Base-by-base conservation (phyloP, 2,888 invertebrate genomes). In the Meganola albula region DNA sequence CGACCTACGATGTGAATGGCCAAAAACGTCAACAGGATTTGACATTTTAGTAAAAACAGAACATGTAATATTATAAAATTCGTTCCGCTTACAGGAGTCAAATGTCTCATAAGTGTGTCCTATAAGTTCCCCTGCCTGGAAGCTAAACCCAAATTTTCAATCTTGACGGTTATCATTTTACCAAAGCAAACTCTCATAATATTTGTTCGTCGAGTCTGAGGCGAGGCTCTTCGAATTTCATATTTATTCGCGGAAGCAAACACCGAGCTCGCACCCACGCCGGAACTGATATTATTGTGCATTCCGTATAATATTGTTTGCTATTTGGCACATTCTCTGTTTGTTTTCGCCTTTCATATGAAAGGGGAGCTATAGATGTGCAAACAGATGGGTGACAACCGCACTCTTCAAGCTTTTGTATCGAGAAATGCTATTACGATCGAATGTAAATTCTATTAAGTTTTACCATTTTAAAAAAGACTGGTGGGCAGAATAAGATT, bases 221-320 rank as follows among this genome's bases (percentile, higher is more conserved):
- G 65, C 74, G 73, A 65, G 70, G 69, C 63, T 79, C 77, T 82
- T 83, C 84, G 77, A 79, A 84, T 85, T 83, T 85, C 85, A 85
- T 85, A 85, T 85, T 85, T 85, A 85, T 85, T 85, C 73, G 78
- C 74, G 71, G 66, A 74, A 73, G 82, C 71, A 84, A 85, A 85
- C 77, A 78, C 47, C 63, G 53, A 49, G 35, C 52, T 53, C 71
- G 59, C 68, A 67, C 74, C 74, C 75, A 70, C 53, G 63, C 68
- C 83, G 84, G 85, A 83, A 84, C 82, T 83, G 80, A 84, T 85
- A 85, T 85, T 85, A 85, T 85, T 85, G 85, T 85, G 85, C 84
- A 85, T 85, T 83, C 84, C 82, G 85, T 82, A 85, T 85, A 85
- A 85, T 85, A 85, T 85, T 85, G 85, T 85, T 85, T 85, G 83